phyloP scores from a whole-genome alignment of 2,888 invertebrate species.

The Mesorhabditis belari region DNA sequence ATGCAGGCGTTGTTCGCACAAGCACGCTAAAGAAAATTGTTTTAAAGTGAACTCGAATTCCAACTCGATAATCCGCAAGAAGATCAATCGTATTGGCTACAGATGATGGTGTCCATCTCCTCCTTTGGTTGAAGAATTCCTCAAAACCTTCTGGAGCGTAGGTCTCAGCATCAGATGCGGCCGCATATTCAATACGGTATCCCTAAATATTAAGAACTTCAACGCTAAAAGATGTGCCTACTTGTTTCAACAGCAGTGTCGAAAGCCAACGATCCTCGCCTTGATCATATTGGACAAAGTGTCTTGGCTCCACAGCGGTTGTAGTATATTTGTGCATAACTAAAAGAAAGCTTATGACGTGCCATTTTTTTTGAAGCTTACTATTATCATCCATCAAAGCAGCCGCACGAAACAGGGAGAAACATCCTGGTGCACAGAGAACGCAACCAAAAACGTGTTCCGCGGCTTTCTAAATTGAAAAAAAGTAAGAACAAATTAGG shows the following conservation, averaged over 20 bases:
- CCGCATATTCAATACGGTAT: constrained; percentile 56
- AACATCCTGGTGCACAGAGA: constrained; percentile 83
- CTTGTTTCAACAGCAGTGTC: constrained; percentile 57
- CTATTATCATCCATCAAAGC: constrained; percentile 85
- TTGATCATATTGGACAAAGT: constrained; percentile 86
- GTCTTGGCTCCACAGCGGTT: constrained; percentile 65
- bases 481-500: not conserved
- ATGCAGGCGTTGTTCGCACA: constrained; percentile 50
- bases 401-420: constrained; percentile 72
- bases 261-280: constrained; percentile 61
- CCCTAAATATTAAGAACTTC: constrained; percentile 24
- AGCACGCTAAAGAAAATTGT: constrained; percentile 29
- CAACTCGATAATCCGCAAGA: constrained; percentile 50
- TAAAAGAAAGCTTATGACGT: no score
- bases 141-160: constrained; percentile 54
- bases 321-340: constrained; percentile 74
- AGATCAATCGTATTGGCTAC: constrained; percentile 53
- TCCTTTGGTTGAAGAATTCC: constrained; percentile 53
- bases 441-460: constrained; percentile 84
- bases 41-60: not conserved
- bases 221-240: constrained; percentile 1
- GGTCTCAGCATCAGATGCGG: constrained; percentile 56
- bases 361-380: no score
- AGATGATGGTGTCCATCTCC: constrained; percentile 53
- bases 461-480: constrained; percentile 72